Base-by-base conservation (phyloP, 2,888 invertebrate species). In the Idaea biselata region DNA sequence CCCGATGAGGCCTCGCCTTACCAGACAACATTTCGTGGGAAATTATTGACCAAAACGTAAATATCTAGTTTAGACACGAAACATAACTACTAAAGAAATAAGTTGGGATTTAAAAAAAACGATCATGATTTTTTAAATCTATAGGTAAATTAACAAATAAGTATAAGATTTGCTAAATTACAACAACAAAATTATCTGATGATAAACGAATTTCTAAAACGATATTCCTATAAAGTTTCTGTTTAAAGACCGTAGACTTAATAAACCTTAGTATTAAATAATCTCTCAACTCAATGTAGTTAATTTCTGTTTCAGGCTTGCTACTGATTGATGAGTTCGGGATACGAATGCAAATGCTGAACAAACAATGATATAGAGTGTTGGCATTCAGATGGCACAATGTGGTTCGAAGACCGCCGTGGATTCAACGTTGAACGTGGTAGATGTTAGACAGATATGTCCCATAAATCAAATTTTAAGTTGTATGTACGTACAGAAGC, bases 291-390 rank as follows among this genome's bases (percentile, higher is more conserved):
- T 44, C 44, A 8, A 44, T 44, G 44, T 11, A 44, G 44, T 8
- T 44, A 44, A 44, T 44, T 44, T 44, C 44, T 14, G 14, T 44
- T 44, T 44, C 44, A 44, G 44, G 44, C 44, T 62, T 68, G 67
- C 31, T 63, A 57, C 64, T 78, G 79, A 78, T 78, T 76, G 77
- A 80, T 78, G 74, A 75, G 65, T 74, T 74, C 56, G 65, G 63
- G 67, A 69, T 73, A 71, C 68, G 66, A 70, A 73, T 73, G 73
- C 71, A 65, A 77, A 75, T 71, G 71, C 68, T 67, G 69, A 71
- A 72, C 72, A 73, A 44, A 44, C 44, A 44, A 44, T 32, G 32
- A 66, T 64, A 62, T 63, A 60, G 61, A 57, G 60, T 62, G 64
- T 44, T 60, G 25, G 60, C 53, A 61, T 62, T 63, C 58, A 7